Evolutionary conservation across 2,113 vertebrate genomes (phyloP).

Genomic region (Rallus limicola): DNA sequence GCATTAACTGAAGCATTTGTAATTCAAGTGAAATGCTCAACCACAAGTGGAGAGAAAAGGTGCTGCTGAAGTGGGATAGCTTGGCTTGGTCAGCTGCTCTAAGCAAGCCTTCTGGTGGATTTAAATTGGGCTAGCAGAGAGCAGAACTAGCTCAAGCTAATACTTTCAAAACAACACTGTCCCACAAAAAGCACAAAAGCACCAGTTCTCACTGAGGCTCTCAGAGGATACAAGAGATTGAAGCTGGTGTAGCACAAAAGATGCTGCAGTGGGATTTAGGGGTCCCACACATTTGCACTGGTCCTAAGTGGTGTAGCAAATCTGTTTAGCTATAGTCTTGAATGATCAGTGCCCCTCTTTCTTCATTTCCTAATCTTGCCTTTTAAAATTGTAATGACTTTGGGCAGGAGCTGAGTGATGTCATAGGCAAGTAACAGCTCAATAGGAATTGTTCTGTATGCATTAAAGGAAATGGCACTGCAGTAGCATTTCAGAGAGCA

Average conservation of each 20-base stretch:
- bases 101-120: neutral
- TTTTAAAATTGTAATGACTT: neutral
- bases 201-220: neutral
- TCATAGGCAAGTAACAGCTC: neutral
- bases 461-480: neutral
- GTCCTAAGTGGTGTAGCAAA: neutral
- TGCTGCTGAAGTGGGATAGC: neutral
- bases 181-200: neutral
- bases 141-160: neutral
- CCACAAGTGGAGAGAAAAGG: neutral
- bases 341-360: neutral
- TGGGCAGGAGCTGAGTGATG: neutral
- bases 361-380: neutral
- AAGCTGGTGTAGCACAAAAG: neutral
- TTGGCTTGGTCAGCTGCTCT: neutral
- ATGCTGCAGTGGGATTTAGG: neutral
- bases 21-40: neutral
- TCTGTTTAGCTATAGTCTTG: neutral
- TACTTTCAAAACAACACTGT: neutral
- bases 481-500: neutral
- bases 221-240: neutral
- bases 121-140: neutral
- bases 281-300: neutral
- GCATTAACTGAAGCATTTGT: neutral
- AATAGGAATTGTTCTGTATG: neutral